phyloP scores from a whole-genome alignment of 2,797 vertebrate species.

The Spinus pinus region DNA sequence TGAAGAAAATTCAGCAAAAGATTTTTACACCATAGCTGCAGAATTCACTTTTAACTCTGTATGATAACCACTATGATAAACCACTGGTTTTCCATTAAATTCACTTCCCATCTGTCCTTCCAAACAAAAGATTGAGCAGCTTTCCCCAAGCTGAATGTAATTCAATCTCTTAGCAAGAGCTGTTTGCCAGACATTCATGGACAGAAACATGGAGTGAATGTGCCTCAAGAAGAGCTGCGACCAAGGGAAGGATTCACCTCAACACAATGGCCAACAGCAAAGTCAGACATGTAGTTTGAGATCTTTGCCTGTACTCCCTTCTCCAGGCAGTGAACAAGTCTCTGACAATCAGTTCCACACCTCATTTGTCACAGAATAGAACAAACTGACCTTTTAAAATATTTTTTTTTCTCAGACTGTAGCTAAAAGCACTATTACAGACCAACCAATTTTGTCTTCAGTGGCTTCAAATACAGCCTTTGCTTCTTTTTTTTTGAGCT shows the following conservation, averaged over 20 bases:
- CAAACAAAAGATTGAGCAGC: background rate
- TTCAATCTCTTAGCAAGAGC: background rate
- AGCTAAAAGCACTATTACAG: background rate
- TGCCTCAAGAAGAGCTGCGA: background rate
- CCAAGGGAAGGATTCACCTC: background rate
- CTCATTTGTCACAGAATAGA: background rate
- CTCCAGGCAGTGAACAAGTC: background rate
- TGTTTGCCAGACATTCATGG: background rate
- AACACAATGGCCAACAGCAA: accelerated
- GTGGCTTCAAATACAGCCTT: background rate
- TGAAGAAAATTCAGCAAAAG: background rate
- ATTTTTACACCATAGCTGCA: background rate
- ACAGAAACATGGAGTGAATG: background rate
- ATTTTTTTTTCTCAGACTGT: background rate
- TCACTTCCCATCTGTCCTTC: background rate
- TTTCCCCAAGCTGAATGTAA: background rate
- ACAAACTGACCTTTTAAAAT: background rate
- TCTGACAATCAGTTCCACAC: background rate
- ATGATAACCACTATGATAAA: background rate
- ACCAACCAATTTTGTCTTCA: background rate
- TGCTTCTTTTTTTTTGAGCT: background rate
- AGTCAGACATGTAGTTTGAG: background rate
- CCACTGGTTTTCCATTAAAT: background rate
- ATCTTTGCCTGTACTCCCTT: background rate
- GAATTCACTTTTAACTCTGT: background rate